Evolutionary conservation across 2,113 vertebrate species (phyloP), one percentile per base, ranked within the genome.

Genomic region (Poecilia latipinna): DNA sequence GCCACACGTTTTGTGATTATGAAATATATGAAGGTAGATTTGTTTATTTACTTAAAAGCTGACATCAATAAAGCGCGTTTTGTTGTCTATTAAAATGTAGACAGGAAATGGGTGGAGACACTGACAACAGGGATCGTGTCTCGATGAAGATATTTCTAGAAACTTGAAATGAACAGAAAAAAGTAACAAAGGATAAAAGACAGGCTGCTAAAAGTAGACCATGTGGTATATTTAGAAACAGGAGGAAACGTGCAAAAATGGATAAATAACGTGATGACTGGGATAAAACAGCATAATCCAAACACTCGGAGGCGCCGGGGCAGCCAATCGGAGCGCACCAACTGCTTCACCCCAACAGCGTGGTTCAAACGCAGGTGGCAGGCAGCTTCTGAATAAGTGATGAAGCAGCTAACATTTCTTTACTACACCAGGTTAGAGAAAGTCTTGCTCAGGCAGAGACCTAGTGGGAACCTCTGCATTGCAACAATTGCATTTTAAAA

Each of bases 381-480:
- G 31, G 74, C 70, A 82, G 86, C 74, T 71, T 0, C 77, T 85
- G 77, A 90, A 84, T 90, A 86, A 79, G 75, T 84, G n/a, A 90
- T 79, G 65, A 61, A 74, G 61, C 62, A 67, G 62, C 29, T 2
- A 61, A 72, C 68, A 69, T 76, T 51, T 75, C 65, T 71, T 65
- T 26, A 75, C 17, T 48, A 19, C 17, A 48, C 44, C 44, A 7
- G 17, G 44, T 48, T 19, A 61, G 68, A 74, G 26, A 85, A 72
- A 77, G 24, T n/a, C 51, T n/a, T 24, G 61, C 37, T 54, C 70
- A 39, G 29, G 3, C 65, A 54, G 13, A 72, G 35, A 28, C 13
- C 13, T 71, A 7, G 15, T n/a, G 61, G 28, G 6, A 62, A 64
- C 35, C 19, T 22, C 26, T 31, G 61, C 13, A 31, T 26, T 28